Evolutionary conservation across 2,888 invertebrate genomes (phyloP).

Genomic region (Deilephila porcellus): DNA sequence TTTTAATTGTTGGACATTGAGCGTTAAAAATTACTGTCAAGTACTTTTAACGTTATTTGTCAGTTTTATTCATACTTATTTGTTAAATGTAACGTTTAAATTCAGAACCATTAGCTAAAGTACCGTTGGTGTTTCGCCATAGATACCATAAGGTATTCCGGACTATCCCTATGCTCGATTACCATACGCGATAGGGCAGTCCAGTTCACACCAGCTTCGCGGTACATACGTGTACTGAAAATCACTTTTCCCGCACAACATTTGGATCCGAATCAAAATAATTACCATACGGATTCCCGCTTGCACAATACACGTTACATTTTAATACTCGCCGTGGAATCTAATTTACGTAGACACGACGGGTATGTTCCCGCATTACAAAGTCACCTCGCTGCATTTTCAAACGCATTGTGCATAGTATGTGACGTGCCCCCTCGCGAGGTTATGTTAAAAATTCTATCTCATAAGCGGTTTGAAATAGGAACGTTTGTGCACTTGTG

Average conservation of each 20-base stretch:
- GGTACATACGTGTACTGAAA: slow-evolving; percentile 23
- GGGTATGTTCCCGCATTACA: slow-evolving; percentile 29
- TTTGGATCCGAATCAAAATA: slow-evolving; percentile 39
- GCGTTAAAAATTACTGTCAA: background rate
- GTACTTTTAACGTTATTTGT: too few relatives aligned
- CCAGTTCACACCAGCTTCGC: slow-evolving; percentile 16
- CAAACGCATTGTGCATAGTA: slow-evolving; percentile 29
- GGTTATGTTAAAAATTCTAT: slow-evolving; percentile 25
- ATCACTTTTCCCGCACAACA: slow-evolving; percentile 24
- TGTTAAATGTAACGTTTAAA: too few relatives aligned
- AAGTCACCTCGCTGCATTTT: slow-evolving; percentile 28
- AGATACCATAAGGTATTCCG: background rate
- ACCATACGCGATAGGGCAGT: slow-evolving; percentile 7
- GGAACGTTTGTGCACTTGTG: slow-evolving; percentile 18
- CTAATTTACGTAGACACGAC: slow-evolving; percentile 31
- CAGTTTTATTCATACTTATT: too few relatives aligned
- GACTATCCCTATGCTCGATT: slow-evolving; percentile 1
- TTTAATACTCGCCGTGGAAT: slow-evolving; percentile 31
- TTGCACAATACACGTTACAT: slow-evolving; percentile 33
- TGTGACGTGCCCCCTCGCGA: slow-evolving; percentile 23
- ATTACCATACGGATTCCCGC: slow-evolving; percentile 35
- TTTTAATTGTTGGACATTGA: background rate
- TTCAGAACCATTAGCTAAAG: background rate
- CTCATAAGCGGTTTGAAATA: slow-evolving; percentile 25
- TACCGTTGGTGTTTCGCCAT: background rate